Evolutionary conservation across 2,113 vertebrate species (phyloP), one percentile per base, ranked within the genome.

Genomic region (Cisticola juncidis): DNA sequence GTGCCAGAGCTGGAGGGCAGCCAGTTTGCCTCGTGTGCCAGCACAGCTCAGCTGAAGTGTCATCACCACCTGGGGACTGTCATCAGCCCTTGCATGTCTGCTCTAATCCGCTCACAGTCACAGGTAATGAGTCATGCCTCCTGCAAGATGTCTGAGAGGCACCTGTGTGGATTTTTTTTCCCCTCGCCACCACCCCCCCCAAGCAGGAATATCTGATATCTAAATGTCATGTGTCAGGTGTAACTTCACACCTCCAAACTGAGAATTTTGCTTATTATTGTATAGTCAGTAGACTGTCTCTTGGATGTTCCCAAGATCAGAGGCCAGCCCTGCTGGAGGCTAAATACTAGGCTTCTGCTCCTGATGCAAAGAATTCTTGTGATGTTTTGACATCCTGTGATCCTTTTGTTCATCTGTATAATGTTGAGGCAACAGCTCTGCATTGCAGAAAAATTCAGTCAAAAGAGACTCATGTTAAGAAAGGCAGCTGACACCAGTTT

Each of bases 321-420:
- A 92, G 91, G 83, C 68, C 35, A 90, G 72, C 91, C 44, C 68
- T 88, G 92, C 91, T 95, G 92, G 88, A 93, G 88, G 95, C 95
- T 96, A 96, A 96, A 92, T 88, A 53, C 47, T 83, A 96, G 72
- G 77, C 65, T 91, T 94, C 73, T 92, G 53, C 69, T 95, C 65
- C 62, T 88, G 71, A 62, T 92, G 57, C 5, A 70, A 44, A 88
- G 64, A 91, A 84, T 90, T 90, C 87, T 29, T 93, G 71, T 90
- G 92, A 90, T 96, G 40, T 92, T 94, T 95, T 96, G 90, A 92
- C 92, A 94, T 94, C 64, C 66, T 96, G 60, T 93, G 93, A 81
- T 88, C 64, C 86, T 88, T 95, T 95, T 94, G 85, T 96, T 96
- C 93, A 53, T 95, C 84, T 87, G 23, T 95, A 73, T 92, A 94